Evolutionary conservation across 2,888 invertebrate species (phyloP), one percentile per base, ranked within the genome.

Genomic region (Lamellibrachia satsuma): DNA sequence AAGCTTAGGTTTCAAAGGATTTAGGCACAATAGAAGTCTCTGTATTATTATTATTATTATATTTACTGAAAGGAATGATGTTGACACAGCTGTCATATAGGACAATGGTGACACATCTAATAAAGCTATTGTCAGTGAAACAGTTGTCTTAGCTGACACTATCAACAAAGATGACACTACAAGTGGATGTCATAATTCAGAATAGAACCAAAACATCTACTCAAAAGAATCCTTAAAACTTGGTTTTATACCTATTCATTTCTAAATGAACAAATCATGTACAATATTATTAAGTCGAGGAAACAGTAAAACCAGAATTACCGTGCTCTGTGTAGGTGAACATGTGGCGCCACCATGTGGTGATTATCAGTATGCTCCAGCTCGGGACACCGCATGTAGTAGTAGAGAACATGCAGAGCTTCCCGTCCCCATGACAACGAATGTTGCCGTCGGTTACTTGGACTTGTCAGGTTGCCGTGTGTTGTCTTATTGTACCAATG

Each of bases 331-430:
- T 39, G 39, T 90, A 93, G 90, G 52, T 93, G 92, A 60, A 75
- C 15, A 4, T 75, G 75, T 22, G 11, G 75, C 75, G 0, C 75
- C 22, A 3, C 75, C 75, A 22, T 75, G 75, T 75, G 75, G 75
- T 6, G 15, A 22, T 15, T 75, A 22, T 75, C 15, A 3, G 15
- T 11, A 60, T 60, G 60, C 22, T 98, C 98, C 96, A 98, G 95
- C 97, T 98, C 98, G 0, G 98, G 98, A 96, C 98, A 98, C 91
- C 98, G 97, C 98, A 98, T 98, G 96, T 98, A 98, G 96, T 98
- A 98, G 96, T 98, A 98, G 2, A 98, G 97, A 0, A 98, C 98
- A 92, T 98, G 97, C 91, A 98, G 97, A 0, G 98, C 98, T 90
- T 97, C 75, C 22, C 75, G 22, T 75, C 75, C 75, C 75, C 75